Evolutionary conservation across 2,888 invertebrate genomes (phyloP), one percentile per base, ranked within the genome.

Genomic region (Steinernema scapterisci): DNA sequence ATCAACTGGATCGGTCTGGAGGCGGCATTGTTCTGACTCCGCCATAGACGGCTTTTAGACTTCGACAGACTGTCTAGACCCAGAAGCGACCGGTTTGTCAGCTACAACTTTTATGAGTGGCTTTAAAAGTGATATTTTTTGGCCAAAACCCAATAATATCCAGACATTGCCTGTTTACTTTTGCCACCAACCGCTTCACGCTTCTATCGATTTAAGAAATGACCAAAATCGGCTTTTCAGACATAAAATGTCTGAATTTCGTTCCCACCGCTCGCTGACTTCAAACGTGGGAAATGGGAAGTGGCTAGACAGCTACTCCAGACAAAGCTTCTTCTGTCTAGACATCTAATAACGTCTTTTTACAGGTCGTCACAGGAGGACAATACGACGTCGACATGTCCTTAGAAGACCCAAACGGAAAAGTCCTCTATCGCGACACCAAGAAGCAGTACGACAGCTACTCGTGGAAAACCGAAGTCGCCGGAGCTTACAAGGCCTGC

Each of bases 301-400:
- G n/a, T n/a, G n/a, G n/a, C n/a, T n/a, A n/a, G n/a, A n/a, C n/a
- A n/a, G n/a, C n/a, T n/a, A n/a, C n/a, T n/a, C n/a, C n/a, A n/a
- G n/a, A n/a, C n/a, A n/a, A n/a, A n/a, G n/a, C n/a, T n/a, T n/a
- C n/a, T n/a, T n/a, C n/a, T n/a, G n/a, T n/a, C n/a, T n/a, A n/a
- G n/a, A n/a, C n/a, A n/a, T n/a, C n/a, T n/a, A n/a, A n/a, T n/a
- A n/a, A n/a, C n/a, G n/a, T n/a, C 45, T 21, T 48, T 13, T 77
- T 75, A 46, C 89, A 99, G 95, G 99, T 99, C 54, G 95, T 97
- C 19, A 96, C 96, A 31, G 99, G 99, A 74, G 99, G 99, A 0
- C 95, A 97, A 86, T 95, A 97, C 89, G 99, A 99, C 89, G 97
- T 99, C 56, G 97, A 99, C 89, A 94, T 97, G 73, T 92, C 92